These are phyloP conservation scores for Brachionichthys hirsutus DNA, from an alignment of 2,113 vertebrate species.

Conservation along the genomic window DNA sequence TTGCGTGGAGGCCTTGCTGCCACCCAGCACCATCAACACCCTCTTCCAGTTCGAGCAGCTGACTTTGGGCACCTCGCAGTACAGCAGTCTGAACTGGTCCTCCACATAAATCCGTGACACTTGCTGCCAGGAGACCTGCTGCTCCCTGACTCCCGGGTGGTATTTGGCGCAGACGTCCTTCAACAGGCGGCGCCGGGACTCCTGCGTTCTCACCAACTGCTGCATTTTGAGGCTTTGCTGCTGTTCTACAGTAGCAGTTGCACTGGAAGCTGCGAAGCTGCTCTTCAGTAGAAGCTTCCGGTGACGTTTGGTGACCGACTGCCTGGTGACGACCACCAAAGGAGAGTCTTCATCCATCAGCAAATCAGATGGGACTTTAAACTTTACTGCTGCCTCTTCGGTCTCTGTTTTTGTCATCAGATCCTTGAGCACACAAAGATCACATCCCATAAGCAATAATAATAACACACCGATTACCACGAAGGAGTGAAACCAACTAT, in stretches of 20 bases:
- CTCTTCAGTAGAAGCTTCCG: constrained; percentile 81
- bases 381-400: accelerated
- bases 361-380: not conserved
- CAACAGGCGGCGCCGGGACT: constrained; percentile 79
- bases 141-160: constrained; percentile 70
- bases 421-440: constrained; percentile 18
- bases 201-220: constrained; percentile 74
- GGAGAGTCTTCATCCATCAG: not conserved
- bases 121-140: constrained; percentile 79
- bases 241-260: constrained; percentile 40
- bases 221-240: not conserved
- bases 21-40: constrained; percentile 90
- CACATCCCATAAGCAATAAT: not conserved
- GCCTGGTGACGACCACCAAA: constrained; percentile 2
- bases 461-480: too few species aligned
- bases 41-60: constrained; percentile 98
- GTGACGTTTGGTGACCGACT: constrained; percentile 78
- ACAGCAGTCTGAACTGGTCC: constrained; percentile 85
- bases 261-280: constrained; percentile 50
- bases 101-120: constrained; percentile 90
- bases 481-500: too few species aligned
- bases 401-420: not conserved
- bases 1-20: constrained; percentile 77
- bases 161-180: constrained; percentile 82
- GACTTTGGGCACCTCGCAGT: constrained; percentile 93